Percentiles rank a stretch among this genome's conserved stretches.
These are phyloP conservation scores for Cyprinus carpio DNA, from an alignment of 2,113 vertebrate genomes.

Conservation along the genomic window DNA sequence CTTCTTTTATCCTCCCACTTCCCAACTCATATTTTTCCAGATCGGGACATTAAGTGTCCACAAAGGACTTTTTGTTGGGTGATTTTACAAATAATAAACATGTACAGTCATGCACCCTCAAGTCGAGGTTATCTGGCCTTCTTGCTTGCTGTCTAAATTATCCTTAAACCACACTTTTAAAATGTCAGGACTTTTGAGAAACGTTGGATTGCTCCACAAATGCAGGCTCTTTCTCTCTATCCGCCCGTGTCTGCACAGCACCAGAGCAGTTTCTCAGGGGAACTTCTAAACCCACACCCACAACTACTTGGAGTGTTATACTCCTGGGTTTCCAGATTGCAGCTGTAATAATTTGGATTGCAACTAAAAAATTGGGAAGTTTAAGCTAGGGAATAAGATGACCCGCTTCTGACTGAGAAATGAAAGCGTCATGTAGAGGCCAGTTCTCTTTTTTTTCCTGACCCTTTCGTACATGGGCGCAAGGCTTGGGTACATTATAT, in stretches of 20 bases:
- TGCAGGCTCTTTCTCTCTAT: not conserved
- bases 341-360: conserved; percentile 16
- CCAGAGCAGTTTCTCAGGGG: not conserved
- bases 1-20: conserved; percentile 21
- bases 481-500: not conserved
- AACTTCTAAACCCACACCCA: conserved; percentile 5
- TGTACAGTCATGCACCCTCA: not conserved
- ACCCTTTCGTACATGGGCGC: not conserved
- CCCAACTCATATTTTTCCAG: conserved; percentile 37
- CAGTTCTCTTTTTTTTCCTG: not conserved
- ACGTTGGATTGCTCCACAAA: not conserved
- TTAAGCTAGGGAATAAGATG: not conserved
- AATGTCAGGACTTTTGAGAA: conserved; percentile 1
- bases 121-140: not conserved
- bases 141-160: not conserved
- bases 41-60: conserved; percentile 20
- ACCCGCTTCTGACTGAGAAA: not conserved
- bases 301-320: not conserved
- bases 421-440: not conserved
- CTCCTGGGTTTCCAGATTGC: conserved; percentile 6
- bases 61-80: not conserved
- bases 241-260: conserved; percentile 15
- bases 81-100: not conserved
- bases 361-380: not conserved
- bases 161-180: not conserved